Evolutionary conservation across 2,888 invertebrate genomes (phyloP), one percentile per base, ranked within the genome.

Genomic region (Desoria tigrina): DNA sequence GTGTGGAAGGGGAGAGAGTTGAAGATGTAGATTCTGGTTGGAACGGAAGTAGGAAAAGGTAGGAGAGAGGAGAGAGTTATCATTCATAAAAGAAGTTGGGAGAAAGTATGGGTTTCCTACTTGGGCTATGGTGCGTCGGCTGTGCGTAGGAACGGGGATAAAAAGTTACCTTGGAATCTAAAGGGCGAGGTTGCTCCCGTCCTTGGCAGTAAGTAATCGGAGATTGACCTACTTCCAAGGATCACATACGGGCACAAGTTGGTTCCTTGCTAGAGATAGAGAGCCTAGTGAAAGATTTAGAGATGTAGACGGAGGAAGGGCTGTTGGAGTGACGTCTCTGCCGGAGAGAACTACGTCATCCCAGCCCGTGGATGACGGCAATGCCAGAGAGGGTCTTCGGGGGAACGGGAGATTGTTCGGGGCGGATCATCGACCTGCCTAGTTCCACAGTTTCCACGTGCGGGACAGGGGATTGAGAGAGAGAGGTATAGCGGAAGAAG

Each of bases 291-390:
- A 26, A 16, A 53, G 7, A 53, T 53, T 53, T 53, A 53, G 6
- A 23, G 16, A 53, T 53, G 11, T 32, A 4, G 6, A 4, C 4
- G 11, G 32, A 4, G 7, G 6, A 4, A 32, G 11, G 32, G 6
- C 23, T 71, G 67, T 61, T 32, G 53, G 23, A 54, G 68, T 72
- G 69, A 69, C 72, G 76, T 72, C 69, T 61, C 32, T 32, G n/a
- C n/a, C n/a, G 4, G 32, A 32, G 32, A 32, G 65, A 50, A 24
- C 37, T 28, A 62, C 64, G 69, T 69, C 71, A 71, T 70, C 65
- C 66, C 71, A 72, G 72, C 74, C 74, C 73, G 11, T 74, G 68
- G 72, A 72, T 76, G 76, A 76, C 74, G 76, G 68, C 71, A 71
- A 69, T 67, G 45, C 9, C 63, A 54, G 50, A 61, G 71, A 68